Evolutionary conservation across 2,888 invertebrate genomes (phyloP).

Genomic region (Lucinisca nassula): DNA sequence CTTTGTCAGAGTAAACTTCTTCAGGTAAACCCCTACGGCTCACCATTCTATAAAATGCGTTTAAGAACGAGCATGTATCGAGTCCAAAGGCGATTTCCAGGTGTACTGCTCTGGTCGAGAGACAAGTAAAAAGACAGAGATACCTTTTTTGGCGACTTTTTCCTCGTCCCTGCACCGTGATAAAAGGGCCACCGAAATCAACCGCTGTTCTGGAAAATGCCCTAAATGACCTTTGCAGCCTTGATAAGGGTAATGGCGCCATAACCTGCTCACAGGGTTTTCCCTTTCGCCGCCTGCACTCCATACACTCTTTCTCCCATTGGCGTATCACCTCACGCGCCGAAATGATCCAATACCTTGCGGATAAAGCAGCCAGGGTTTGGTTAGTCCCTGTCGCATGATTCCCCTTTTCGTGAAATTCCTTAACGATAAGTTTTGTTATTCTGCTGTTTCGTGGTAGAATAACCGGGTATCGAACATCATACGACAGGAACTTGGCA

Average conservation of each 20-base stretch:
- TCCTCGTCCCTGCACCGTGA: slow-evolving; percentile 53
- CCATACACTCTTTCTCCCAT: slow-evolving; percentile 50
- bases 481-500: slow-evolving; percentile 51
- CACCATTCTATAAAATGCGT: slow-evolving; percentile 52
- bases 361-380: slow-evolving; percentile 39
- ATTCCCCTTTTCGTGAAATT: slow-evolving; percentile 44
- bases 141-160: slow-evolving; percentile 58
- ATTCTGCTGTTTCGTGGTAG: slow-evolving; percentile 49
- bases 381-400: slow-evolving; percentile 55
- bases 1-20: slow-evolving; percentile 58
- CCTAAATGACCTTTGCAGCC: slow-evolving; percentile 22
- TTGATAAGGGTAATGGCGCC: too few relatives aligned
- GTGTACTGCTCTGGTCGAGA: slow-evolving; percentile 51
- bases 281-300: slow-evolving; percentile 30
- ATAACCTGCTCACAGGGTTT: too few relatives aligned
- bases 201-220: slow-evolving; percentile 45
- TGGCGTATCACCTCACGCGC: slow-evolving; percentile 20
- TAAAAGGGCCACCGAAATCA: slow-evolving; percentile 54
- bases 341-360: slow-evolving; percentile 53
- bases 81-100: too few relatives aligned
- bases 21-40: slow-evolving; percentile 55
- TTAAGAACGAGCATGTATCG: slow-evolving; percentile 61
- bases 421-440: slow-evolving; percentile 56
- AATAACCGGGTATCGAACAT: slow-evolving; percentile 47
- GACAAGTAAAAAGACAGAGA: slow-evolving; percentile 66